A percentile compares a stretch with the other conserved stretches of the same genome.
phyloP scores from a whole-genome alignment of 2,113 vertebrate species.

The Drymodes brunneopygia region DNA sequence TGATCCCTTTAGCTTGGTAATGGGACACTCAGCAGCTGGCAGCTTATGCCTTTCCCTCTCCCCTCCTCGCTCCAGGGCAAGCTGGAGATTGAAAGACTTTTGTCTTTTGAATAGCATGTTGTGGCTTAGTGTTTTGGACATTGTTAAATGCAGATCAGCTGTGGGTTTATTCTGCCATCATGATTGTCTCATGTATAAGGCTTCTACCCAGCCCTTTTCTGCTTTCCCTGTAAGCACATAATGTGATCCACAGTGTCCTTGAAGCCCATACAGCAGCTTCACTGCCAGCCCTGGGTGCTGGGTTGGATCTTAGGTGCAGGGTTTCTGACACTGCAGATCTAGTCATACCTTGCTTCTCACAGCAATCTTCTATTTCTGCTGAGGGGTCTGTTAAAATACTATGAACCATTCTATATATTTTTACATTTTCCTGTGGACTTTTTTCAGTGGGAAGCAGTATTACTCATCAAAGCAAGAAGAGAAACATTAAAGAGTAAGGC shows the following conservation, averaged over 20 bases:
- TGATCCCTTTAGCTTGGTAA: neutral
- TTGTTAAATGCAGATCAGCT: neutral
- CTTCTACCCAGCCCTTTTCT: neutral
- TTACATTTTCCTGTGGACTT: neutral
- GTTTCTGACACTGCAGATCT: neutral
- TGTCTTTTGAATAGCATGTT: neutral
- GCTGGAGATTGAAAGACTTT: neutral
- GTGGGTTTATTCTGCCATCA: neutral
- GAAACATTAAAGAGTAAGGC: neutral
- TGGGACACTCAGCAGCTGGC: neutral
- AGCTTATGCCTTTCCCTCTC: neutral
- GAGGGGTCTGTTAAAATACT: neutral
- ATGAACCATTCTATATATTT: neutral
- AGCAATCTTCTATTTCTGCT: neutral
- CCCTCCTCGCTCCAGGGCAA: neutral
- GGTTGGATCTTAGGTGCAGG: neutral
- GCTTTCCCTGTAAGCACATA: neutral
- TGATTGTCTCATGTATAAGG: neutral
- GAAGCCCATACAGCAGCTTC: neutral
- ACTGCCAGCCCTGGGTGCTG: neutral
- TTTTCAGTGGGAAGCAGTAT: neutral
- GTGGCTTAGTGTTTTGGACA: neutral
- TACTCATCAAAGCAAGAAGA: neutral
- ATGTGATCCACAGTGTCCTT: neutral
- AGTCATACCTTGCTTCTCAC: neutral